Conservation (phyloP, 2,797 vertebrate species). For the Neosilurus mollespiculum region DNA sequence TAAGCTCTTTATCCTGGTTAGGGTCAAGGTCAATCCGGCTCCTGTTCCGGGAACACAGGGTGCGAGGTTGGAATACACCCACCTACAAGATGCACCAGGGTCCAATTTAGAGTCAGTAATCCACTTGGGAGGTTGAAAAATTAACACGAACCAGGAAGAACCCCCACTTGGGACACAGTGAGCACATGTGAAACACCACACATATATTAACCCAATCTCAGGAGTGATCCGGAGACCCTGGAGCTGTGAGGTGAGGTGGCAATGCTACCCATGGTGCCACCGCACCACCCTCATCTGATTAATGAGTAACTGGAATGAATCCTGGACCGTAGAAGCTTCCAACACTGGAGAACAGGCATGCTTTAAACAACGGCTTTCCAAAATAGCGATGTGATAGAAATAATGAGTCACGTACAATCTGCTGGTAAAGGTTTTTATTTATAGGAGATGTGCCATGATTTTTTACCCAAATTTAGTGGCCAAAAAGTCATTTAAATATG, state of each 20-base stretch:
- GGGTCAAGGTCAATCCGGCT: background rate
- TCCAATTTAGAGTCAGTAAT: background rate
- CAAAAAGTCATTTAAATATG: no score
- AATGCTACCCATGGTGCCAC: background rate
- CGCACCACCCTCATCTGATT: background rate
- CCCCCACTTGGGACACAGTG: background rate
- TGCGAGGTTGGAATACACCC: background rate
- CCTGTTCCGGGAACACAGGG: background rate
- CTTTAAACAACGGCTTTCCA: background rate
- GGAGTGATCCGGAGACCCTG: background rate
- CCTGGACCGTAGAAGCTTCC: background rate
- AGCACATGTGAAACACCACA: background rate
- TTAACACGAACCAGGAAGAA: background rate
- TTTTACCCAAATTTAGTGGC: no score
- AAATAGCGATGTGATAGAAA: background rate
- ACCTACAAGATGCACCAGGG: background rate
- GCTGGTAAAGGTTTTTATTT: background rate
- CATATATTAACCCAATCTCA: background rate
- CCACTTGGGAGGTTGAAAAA: background rate
- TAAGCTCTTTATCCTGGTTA: constrained; percentile 4
- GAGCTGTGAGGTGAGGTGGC: background rate
- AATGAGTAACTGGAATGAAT: background rate
- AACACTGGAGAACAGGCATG: background rate
- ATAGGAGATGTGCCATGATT: no score
- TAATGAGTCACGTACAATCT: background rate